Conservation (phyloP, 2,113 vertebrate species). For the Pygoscelis antarcticus region DNA sequence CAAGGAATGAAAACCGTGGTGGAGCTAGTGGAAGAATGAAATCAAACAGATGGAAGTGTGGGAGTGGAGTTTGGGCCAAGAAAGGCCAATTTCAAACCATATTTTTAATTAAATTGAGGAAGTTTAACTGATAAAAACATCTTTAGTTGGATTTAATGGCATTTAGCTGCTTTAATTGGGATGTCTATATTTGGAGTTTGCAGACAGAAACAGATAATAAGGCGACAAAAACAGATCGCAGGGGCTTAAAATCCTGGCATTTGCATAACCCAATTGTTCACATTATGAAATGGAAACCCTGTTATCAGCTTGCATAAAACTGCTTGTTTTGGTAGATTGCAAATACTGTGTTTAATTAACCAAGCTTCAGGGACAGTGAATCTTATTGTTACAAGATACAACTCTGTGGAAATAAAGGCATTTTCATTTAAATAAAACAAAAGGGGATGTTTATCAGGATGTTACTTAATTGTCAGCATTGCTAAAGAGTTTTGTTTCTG, state of each 20-base stretch:
- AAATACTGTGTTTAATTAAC: slow-evolving; percentile 72
- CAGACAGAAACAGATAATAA: slow-evolving; percentile 65
- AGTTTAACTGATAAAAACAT: slow-evolving; percentile 59
- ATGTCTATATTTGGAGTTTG: slow-evolving; percentile 59
- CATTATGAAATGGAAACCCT: slow-evolving; percentile 69
- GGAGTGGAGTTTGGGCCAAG: not conserved
- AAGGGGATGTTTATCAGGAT: slow-evolving; percentile 68
- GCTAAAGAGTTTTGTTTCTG: slow-evolving; percentile 55
- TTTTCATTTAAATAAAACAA: slow-evolving; percentile 72
- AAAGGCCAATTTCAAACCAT: not conserved
- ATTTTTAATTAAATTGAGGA: slow-evolving; percentile 63
- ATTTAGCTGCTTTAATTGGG: slow-evolving; percentile 68
- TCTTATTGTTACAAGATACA: slow-evolving; percentile 66
- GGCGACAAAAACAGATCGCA: slow-evolving; percentile 65
- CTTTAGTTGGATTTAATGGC: slow-evolving; percentile 59
- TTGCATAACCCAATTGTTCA: slow-evolving; percentile 66
- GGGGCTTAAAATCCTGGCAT: slow-evolving; percentile 57
- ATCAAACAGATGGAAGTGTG: not conserved
- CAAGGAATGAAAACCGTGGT: not conserved
- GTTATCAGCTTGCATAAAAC: slow-evolving; percentile 70
- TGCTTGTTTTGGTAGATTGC: slow-evolving; percentile 71
- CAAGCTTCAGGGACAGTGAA: slow-evolving; percentile 66
- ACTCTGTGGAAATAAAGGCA: slow-evolving; percentile 63
- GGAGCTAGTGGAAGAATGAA: not conserved
- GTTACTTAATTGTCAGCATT: slow-evolving; percentile 69